These are phyloP conservation scores for Ptychoptera contaminata DNA, from an alignment of 2,888 invertebrate genomes.

Conservation along the genomic window DNA sequence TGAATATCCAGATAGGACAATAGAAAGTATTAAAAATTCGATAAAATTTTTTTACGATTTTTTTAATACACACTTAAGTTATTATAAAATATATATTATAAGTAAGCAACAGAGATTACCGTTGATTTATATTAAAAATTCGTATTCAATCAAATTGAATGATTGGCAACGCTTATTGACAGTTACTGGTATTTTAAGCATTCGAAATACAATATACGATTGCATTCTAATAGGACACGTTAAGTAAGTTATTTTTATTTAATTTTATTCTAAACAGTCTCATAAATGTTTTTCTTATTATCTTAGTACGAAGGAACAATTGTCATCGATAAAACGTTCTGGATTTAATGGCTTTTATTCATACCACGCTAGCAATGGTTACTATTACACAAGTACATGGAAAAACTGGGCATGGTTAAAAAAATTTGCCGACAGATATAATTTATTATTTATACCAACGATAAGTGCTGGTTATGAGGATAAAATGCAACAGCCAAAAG, in stretches of 20 bases:
- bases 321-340: slow-evolving; percentile 22
- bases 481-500: slow-evolving; percentile 34
- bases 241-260: slow-evolving; percentile 16
- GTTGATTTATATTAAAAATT: slow-evolving; percentile 49
- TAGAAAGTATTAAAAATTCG: slow-evolving; percentile 32
- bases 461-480: slow-evolving; percentile 57
- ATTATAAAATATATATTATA: slow-evolving; percentile 25
- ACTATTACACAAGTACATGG: slow-evolving; percentile 46
- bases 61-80: slow-evolving; percentile 15
- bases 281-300: neutral
- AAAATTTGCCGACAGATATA: slow-evolving; percentile 39
- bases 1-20: slow-evolving; percentile 37
- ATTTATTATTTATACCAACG: slow-evolving; percentile 47
- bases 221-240: slow-evolving; percentile 40
- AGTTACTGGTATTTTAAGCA: slow-evolving; percentile 17
- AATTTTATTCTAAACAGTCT: neutral
- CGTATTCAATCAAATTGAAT: slow-evolving; percentile 36
- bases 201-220: slow-evolving; percentile 37
- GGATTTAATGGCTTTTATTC: slow-evolving; percentile 47
- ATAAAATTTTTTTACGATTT: slow-evolving; percentile 17
- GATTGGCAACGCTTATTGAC: slow-evolving; percentile 33
- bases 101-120: slow-evolving; percentile 29
- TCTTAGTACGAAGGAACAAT: slow-evolving; percentile 11
- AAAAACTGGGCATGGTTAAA: slow-evolving; percentile 39
- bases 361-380: slow-evolving; percentile 47